These are phyloP conservation scores for Pipra filicauda DNA, from an alignment of 2,113 vertebrate species.

Conservation along the genomic window DNA sequence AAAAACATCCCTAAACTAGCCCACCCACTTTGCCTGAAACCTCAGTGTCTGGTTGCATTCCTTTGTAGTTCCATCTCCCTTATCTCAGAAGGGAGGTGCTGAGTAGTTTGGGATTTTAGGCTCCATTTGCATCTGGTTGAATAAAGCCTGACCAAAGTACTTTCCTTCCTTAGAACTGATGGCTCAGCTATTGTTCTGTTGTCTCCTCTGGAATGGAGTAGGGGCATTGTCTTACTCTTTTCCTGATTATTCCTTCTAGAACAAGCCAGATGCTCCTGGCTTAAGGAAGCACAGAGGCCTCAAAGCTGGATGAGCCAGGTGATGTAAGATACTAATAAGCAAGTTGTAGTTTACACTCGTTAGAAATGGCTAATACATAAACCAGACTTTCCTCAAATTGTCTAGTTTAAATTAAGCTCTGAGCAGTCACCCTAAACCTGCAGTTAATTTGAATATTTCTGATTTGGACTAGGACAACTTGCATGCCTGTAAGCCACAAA, in stretches of 20 bases:
- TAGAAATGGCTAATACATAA: not conserved
- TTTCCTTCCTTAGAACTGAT: not conserved
- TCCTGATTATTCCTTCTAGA: not conserved
- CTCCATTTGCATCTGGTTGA: not conserved
- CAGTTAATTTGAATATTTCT: not conserved
- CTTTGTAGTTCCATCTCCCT: not conserved
- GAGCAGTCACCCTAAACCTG: not conserved
- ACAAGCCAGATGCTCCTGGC: not conserved
- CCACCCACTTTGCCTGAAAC: not conserved
- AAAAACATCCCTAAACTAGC: not conserved
- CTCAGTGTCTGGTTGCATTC: not conserved
- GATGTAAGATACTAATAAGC: not conserved
- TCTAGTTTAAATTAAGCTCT: not conserved
- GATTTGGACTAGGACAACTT: not conserved
- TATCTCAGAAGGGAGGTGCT: not conserved
- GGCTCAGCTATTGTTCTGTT: not conserved
- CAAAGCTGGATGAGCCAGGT: not conserved
- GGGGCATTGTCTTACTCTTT: not conserved
- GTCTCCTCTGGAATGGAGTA: not conserved
- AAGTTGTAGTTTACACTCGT: rapidly evolving
- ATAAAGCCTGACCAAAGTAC: not conserved
- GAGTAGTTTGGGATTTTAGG: not conserved
- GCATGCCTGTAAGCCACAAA: not conserved
- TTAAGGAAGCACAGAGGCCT: not conserved
- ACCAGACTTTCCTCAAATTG: not conserved